phyloP scores from a whole-genome alignment of 2,888 invertebrate species.

The Campaea margaritaria region DNA sequence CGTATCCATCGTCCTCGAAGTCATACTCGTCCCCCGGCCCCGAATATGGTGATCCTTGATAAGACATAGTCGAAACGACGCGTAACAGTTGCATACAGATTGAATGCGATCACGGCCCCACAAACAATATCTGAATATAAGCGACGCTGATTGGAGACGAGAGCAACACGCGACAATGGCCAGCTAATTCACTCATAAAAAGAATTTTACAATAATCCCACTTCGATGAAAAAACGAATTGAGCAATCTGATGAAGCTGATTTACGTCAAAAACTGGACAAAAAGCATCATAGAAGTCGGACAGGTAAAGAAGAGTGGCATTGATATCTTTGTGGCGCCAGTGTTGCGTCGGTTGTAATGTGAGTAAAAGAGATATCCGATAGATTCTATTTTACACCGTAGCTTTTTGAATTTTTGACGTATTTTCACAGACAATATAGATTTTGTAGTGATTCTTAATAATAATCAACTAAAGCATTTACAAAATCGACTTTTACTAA shows the following conservation, averaged over 20 bases:
- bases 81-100: slow-evolving; percentile 85
- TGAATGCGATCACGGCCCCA: slow-evolving; percentile 73
- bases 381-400: slow-evolving; percentile 29
- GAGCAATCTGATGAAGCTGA: slow-evolving; percentile 40
- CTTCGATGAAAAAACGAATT: slow-evolving; percentile 67
- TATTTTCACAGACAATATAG: slow-evolving; percentile 56
- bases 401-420: slow-evolving; percentile 33
- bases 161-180: slow-evolving; percentile 61
- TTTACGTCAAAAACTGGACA: slow-evolving; percentile 76
- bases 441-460: slow-evolving; percentile 8
- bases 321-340: slow-evolving; percentile 41
- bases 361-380: slow-evolving; percentile 56
- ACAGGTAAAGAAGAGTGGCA: slow-evolving; percentile 29
- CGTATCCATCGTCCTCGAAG: slow-evolving; percentile 89
- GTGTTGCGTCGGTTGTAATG: slow-evolving; percentile 11
- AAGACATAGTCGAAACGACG: slow-evolving; percentile 86
- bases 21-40: slow-evolving; percentile 90
- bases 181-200: slow-evolving; percentile 76
- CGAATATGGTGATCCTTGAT: slow-evolving; percentile 88
- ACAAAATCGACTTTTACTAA: slow-evolving; percentile 10
- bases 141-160: slow-evolving; percentile 53
- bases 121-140: slow-evolving; percentile 67
- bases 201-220: slow-evolving; percentile 63
- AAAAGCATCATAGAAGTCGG: slow-evolving; percentile 69
- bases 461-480: slow-evolving; percentile 3